phyloP scores from a whole-genome alignment of 2,113 vertebrate genomes.

The Colinus virginianus region DNA sequence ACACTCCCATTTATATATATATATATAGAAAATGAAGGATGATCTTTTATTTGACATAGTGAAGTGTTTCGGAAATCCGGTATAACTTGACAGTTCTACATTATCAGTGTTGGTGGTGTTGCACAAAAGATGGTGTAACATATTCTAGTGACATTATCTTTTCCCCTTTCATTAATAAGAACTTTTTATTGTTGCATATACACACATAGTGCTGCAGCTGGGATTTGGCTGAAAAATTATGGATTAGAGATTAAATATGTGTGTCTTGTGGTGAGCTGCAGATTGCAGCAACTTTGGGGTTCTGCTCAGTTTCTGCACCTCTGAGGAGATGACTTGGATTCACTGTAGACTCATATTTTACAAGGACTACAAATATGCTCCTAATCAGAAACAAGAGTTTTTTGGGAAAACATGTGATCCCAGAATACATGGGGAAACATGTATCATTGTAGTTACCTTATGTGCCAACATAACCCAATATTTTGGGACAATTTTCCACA shows the following conservation, averaged over 20 bases:
- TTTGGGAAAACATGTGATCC: background rate
- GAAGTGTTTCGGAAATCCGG: background rate
- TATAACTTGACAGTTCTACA: background rate
- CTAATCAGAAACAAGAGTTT: background rate
- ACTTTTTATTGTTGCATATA: background rate
- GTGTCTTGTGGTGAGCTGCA: background rate
- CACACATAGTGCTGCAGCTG: background rate
- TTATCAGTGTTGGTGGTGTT: background rate
- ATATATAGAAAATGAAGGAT: background rate
- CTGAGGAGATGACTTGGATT: background rate
- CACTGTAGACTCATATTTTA: background rate
- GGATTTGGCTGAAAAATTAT: background rate
- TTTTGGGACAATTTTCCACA: background rate
- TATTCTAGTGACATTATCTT: background rate
- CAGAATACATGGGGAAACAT: background rate
- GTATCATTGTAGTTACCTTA: background rate
- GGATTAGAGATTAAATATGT: background rate
- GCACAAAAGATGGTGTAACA: background rate
- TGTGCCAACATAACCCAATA: background rate
- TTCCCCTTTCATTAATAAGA: background rate
- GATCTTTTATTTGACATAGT: background rate
- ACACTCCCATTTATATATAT: background rate
- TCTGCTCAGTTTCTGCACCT: background rate
- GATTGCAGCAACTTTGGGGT: background rate
- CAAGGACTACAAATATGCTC: background rate